Evolutionary conservation across 2,888 invertebrate genomes (phyloP).

Genomic region (Teleogryllus oceanicus): DNA sequence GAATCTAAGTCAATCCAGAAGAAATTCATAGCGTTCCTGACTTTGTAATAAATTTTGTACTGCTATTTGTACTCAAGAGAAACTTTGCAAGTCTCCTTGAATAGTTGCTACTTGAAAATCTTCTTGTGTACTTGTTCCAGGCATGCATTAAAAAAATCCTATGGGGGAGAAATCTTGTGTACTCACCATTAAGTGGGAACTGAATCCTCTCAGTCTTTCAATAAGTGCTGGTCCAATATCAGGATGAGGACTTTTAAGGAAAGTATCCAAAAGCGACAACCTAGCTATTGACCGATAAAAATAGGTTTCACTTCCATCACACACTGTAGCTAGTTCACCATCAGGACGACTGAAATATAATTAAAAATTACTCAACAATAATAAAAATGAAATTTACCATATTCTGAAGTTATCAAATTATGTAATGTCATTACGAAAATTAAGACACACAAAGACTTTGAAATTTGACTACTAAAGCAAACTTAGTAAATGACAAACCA

Average conservation of each 20-base stretch:
- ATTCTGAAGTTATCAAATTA: too few species aligned
- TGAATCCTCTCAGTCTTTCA: conserved; percentile 82
- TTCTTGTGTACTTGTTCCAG: too few species aligned
- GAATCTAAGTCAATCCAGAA: too few species aligned
- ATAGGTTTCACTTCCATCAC: conserved; percentile 72
- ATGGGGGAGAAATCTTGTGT: not conserved
- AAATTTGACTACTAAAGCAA: conserved; percentile 45
- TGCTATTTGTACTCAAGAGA: too few species aligned
- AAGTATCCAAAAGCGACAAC: conserved; percentile 58
- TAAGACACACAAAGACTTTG: too few species aligned
- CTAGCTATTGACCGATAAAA: conserved; percentile 70
- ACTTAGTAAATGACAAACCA: conserved; percentile 48
- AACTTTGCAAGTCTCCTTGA: too few species aligned
- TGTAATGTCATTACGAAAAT: too few species aligned
- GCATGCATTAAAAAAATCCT: too few species aligned
- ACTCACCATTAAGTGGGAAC: conserved; percentile 68
- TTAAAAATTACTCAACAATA: not conserved
- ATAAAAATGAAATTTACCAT: conserved; percentile 42
- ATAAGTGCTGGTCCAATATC: conserved; percentile 78
- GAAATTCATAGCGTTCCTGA: too few species aligned
- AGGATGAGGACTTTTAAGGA: conserved; percentile 64
- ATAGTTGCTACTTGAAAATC: too few species aligned
- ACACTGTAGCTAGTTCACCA: conserved; percentile 55
- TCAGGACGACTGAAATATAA: conserved; percentile 44
- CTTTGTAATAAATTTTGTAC: too few species aligned